A percentile compares a stretch with the other conserved stretches of the same genome.
Conservation (phyloP, 2,113 vertebrate genomes). For the Delphinapterus leucas region DNA sequence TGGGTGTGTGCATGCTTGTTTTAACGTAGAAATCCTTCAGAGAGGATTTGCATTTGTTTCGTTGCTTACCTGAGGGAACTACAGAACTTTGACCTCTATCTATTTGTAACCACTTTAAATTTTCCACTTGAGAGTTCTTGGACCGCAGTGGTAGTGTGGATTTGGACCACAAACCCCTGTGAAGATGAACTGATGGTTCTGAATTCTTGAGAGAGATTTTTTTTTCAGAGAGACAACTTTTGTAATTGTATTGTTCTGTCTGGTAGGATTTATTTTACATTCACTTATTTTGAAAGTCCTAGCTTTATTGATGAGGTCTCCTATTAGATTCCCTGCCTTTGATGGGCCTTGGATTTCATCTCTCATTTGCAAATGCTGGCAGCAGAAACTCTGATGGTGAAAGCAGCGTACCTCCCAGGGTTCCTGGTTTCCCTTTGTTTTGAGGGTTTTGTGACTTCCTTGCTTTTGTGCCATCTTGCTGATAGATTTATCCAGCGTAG, state of each 20-base stretch:
- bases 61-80: not conserved
- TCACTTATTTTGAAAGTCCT: not conserved
- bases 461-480: not conserved
- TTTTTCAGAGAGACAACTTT: not conserved
- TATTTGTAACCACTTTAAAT: not conserved
- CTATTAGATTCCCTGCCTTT: not conserved
- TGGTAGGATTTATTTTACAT: not conserved
- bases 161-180: not conserved
- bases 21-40: not conserved
- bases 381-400: not conserved
- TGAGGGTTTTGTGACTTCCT: not conserved
- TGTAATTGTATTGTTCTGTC: not conserved
- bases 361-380: not conserved
- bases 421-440: not conserved
- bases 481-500: not conserved
- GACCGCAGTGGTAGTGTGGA: not conserved
- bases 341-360: not conserved
- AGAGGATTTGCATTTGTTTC: not conserved
- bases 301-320: not conserved
- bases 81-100: not conserved
- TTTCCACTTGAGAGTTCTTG: not conserved
- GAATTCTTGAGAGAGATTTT: not conserved
- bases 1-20: not conserved
- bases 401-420: not conserved
- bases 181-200: not conserved